Base-by-base conservation (phyloP, 2,888 invertebrate genomes). In the Cremastinae sp. region DNA sequence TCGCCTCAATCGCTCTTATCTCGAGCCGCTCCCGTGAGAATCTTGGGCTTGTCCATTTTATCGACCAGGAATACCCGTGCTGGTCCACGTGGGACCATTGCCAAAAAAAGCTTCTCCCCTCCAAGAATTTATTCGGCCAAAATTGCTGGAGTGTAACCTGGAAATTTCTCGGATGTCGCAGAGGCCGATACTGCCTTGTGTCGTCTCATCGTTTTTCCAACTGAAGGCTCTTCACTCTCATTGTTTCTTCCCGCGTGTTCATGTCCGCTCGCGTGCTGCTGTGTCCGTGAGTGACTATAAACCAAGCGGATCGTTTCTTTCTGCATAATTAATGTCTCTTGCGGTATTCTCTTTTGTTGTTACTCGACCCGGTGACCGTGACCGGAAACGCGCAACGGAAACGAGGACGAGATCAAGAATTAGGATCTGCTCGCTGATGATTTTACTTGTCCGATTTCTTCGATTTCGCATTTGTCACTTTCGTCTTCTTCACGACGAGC, bases 21-120 rank as follows among this genome's bases (percentile, higher is more conserved):
- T 28, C 28, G 28, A 5, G 28, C 28, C 28, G 28, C 28, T 28
- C 28, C 28, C 28, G 28, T 3, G 28, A 28, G 28, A 2, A 28
- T n/a, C 28, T 28, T 5, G 28, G 5, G 28, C 28, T 5, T n/a
- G n/a, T 28, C 28, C 28, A 3, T 28, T 28, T 28, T 28, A n/a
- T n/a, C n/a, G n/a, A n/a, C 28, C 28, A 5, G 28, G 28, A 5
- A 3, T 28, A 5, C 28, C 28, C 28, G 28, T 56, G n/a, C 5
- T 28, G 9, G 35, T 37, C 39, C 74, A 74, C 51, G 65, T 45
- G 77, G 77, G 77, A 74, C 14, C 55, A 16, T 61, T 77, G 77
- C 77, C 77, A 77, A 74, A 70, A 51, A 39, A 51, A 59, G 22
- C 55, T 39, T 8, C 61, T 5, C 41, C 61, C 22, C 49, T n/a